Base-by-base conservation (phyloP, 2,113 vertebrate species). In the Madoqua kirkii region DNA sequence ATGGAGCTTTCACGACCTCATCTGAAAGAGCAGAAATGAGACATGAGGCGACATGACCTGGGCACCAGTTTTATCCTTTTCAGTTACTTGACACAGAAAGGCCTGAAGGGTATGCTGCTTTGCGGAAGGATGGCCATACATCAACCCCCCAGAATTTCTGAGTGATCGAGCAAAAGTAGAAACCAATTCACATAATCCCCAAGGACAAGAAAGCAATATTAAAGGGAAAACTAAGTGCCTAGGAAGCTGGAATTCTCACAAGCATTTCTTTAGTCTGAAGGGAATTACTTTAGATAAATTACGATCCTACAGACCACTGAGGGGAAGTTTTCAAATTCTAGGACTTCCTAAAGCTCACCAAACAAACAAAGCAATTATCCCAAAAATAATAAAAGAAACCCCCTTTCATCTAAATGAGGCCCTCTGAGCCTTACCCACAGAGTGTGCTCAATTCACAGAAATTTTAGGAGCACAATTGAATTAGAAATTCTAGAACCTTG, bases 401-500 rank as follows among this genome's bases (percentile, higher is more conserved):
- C 3, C 27, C 8, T 90, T 91, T 87, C 60, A 89, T 89, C 19
- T 86, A 54, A 92, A 96, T 52, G 55, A 92, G 19, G 12, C 23
- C 48, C 31, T 82, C 43, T 29, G 62, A 85, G 29, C 13, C 55
- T 81, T 54, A 55, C 7, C 40, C n/a, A 93, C n/a, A 76, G 43
- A 83, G 6, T 4, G 29, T 48, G 27, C 33, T 95, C 60, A 97
- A 93, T 89, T 89, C 57, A 81, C 16, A 23, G 59, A 59, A 82
- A 59, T 67, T 96, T 94, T 92, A 78, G 57, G 78, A 78, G n/a
- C 7, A 6, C n/a, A n/a, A 2, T 71, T 91, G 29, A 91, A 91
- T 96, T 95, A 91, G 76, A 95, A 89, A 82, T 87, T 84, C 86
- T 74, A 33, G 40, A 95, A 52, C 50, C 40, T 87, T 95, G 55